Evolutionary conservation across 2,113 vertebrate species (phyloP).

Genomic region (Rattus rattus): DNA sequence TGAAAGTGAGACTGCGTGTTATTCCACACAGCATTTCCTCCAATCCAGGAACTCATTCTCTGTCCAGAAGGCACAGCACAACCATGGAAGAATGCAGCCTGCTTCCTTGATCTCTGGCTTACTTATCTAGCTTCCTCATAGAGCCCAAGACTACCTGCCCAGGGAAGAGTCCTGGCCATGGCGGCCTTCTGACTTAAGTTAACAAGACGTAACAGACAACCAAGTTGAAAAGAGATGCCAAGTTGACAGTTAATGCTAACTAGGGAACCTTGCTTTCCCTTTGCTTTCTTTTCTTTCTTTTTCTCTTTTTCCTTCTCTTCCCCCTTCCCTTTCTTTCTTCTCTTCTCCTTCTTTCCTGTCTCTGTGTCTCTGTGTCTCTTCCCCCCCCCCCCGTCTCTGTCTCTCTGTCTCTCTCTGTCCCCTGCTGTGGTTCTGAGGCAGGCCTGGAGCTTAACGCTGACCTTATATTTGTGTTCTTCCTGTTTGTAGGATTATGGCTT

Average conservation of each 20-base stretch:
- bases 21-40: background rate
- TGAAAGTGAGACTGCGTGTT: background rate
- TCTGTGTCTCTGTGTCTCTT: background rate
- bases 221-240: background rate
- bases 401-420: no score
- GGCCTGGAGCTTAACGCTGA: background rate
- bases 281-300: background rate
- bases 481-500: background rate
- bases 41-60: background rate
- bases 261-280: no score
- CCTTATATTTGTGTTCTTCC: background rate
- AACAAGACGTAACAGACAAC: background rate
- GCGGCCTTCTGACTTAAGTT: background rate
- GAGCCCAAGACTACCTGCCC: background rate
- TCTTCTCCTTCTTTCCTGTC: background rate
- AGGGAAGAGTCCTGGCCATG: background rate
- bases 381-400: background rate
- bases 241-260: background rate
- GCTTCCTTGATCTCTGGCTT: background rate
- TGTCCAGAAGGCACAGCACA: background rate
- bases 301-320: background rate
- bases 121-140: background rate
- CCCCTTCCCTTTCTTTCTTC: background rate
- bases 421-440: background rate
- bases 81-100: background rate